Evolutionary conservation across 1,140 invertebrate genomes (phyloP), one percentile per base, ranked within the genome.

Genomic region (Ceratitis capitata): DNA sequence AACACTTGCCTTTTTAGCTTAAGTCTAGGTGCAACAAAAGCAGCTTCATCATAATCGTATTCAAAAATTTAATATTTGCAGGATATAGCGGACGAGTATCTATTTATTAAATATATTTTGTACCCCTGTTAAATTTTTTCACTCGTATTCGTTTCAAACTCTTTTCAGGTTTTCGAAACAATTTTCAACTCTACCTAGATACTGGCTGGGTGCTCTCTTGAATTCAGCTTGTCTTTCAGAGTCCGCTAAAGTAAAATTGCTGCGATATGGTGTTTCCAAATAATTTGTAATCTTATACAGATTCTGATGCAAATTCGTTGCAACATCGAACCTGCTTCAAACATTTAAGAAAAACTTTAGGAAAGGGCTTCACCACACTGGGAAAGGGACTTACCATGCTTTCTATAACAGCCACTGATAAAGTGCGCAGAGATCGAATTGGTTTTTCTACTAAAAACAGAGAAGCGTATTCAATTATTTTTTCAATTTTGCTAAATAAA

Each of bases 201-300:
- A 32, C 23, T 74, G 64, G 64, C 64, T 74, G 64, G 32, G 64
- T 74, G 16, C 39, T 74, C 39, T 74, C 16, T 74, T 74, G 64
- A 74, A 74, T 74, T 74, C n/a, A 42, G 29, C 39, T 74, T 74
- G 64, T 35, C 39, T 35, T 74, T 74, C 64, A 74, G 39, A n/a
- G 23, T 74, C 39, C 7, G 35, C 1, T 69, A 74, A 74, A 74
- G 64, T 23, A 64, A 23, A 64, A 64, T 64, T 64, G 58, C 23
- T 64, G 10, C 32, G 58, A n/a, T 64, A 64, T 74, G 64, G 64
- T 26, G 64, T 74, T 74, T 35, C 39, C 16, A 74, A 74, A 35
- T 74, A 12, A 35, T 74, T 74, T 19, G 64, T 35, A 26, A 74
- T 35, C 64, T 74, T 16, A 19, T 39, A 74, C 26, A 12, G n/a